Percentiles rank a stretch among this genome's conserved stretches.
phyloP scores from a whole-genome alignment of 1,140 invertebrate genomes.

The Fopius arisanus region DNA sequence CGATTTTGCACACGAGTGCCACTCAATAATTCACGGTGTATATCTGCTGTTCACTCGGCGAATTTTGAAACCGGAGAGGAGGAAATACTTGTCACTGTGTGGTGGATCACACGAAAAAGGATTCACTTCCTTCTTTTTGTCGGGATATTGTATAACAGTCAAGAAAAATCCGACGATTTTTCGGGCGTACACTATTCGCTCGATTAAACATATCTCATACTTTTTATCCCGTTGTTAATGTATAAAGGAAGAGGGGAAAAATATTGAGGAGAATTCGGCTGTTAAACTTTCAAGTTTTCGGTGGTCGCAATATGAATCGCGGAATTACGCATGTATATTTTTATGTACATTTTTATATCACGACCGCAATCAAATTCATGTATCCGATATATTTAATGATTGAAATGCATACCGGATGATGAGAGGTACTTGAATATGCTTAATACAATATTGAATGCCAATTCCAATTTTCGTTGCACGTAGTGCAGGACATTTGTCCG shows the following conservation, averaged over 20 bases:
- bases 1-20: constrained; percentile 8
- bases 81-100: constrained; percentile 1
- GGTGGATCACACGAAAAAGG: neutral
- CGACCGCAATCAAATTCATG: too few relatives aligned
- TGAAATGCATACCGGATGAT: too few relatives aligned
- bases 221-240: constrained; percentile 6
- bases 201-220: constrained; percentile 13
- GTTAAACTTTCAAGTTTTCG: too few relatives aligned
- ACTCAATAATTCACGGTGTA: constrained; percentile 2
- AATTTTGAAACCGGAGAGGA: neutral
- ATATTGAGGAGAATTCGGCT: neutral
- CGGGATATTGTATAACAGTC: neutral
- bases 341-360: too few relatives aligned
- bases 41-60: neutral
- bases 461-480: too few relatives aligned
- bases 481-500: too few relatives aligned
- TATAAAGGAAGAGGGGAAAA: neutral
- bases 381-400: too few relatives aligned
- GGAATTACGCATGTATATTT: neutral
- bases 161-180: neutral
- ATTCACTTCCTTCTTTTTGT: neutral
- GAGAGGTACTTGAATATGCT: too few relatives aligned
- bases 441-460: too few relatives aligned
- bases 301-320: neutral
- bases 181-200: neutral